Percentiles rank a stretch among this genome's conserved stretches.
These are phyloP conservation scores for Mythimna albipuncta DNA, from an alignment of 2,888 invertebrate species.

Conservation along the genomic window DNA sequence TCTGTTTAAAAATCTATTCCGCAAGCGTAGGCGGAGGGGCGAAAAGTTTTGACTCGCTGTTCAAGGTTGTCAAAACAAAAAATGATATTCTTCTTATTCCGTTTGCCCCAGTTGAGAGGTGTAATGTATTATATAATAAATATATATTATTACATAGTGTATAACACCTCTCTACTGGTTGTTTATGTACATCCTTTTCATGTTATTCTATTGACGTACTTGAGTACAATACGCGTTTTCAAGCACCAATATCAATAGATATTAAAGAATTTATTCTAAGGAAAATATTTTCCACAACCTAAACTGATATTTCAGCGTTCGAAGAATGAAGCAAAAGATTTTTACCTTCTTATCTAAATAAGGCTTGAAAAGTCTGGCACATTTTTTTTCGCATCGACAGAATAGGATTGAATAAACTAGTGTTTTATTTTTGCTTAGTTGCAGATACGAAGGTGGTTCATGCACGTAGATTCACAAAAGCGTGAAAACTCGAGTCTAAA, in stretches of 20 bases:
- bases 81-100: constrained; percentile 20
- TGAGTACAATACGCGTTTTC: constrained; percentile 3
- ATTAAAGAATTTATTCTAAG: neutral
- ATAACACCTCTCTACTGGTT: neutral
- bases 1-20: constrained; percentile 31
- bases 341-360: neutral
- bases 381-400: neutral
- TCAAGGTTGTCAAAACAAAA: constrained; percentile 35
- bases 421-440: neutral
- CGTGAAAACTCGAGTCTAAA: constrained; percentile 9
- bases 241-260: neutral
- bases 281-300: neutral
- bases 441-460: neutral
- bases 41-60: constrained; percentile 33
- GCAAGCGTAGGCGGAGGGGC: constrained; percentile 17
- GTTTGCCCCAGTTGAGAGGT: constrained; percentile 2
- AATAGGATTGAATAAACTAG: neutral
- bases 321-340: neutral
- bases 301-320: neutral
- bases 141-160: neutral
- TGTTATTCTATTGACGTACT: constrained; percentile 3
- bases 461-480: constrained; percentile 6
- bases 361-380: neutral
- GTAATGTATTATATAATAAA: neutral
- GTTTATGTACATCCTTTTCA: neutral